Evolutionary conservation across 1,140 invertebrate species (phyloP), one percentile per base, ranked within the genome.

Genomic region (Drosophila pectinifera): DNA sequence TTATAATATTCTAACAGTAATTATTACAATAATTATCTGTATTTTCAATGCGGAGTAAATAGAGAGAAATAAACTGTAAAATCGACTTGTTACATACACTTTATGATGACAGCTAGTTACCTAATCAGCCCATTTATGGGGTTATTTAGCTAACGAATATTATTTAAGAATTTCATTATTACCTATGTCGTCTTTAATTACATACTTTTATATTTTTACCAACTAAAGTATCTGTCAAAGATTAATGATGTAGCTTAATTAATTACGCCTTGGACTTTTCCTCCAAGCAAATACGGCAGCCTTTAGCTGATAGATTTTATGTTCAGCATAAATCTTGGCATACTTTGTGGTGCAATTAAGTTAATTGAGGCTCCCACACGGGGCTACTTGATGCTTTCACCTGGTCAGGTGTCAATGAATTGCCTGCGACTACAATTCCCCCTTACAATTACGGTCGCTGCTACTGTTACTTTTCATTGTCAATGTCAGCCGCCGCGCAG

Each of bases 351-450:
- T 57, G 41, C 83, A 82, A 83, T 79, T 79, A 74, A 67, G 43
- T 78, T 82, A 82, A 86, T 86, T 58, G 34, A 74, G 43, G 42
- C 43, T 69, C 31, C 48, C 24, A 62, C 53, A 51, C 28, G 28
- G 18, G 46, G 45, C 36, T 55, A 26, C 53, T 72, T 6, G 42
- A 31, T 56, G 64, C 82, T 85, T 82, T 85, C 83, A 72, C 65
- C 45, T 53, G 72, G 70, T 64, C 74, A 86, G 78, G 83, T 86
- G 82, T 88, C 82, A 82, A 88, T 86, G 83, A 79, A 83, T 86
- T 75, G 74, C 61, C 72, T 64, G 53, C 74, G 45, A 69, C 54
- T 64, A 68, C 59, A 67, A 63, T 55, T 73, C 36, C 49, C 48
- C 48, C 34, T 51, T 34, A 34, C 48, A 51, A 34, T 51, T 20